Evolutionary conservation across 2,797 vertebrate species (phyloP), one percentile per base, ranked within the genome.

Genomic region (Phoxinus dragarum): DNA sequence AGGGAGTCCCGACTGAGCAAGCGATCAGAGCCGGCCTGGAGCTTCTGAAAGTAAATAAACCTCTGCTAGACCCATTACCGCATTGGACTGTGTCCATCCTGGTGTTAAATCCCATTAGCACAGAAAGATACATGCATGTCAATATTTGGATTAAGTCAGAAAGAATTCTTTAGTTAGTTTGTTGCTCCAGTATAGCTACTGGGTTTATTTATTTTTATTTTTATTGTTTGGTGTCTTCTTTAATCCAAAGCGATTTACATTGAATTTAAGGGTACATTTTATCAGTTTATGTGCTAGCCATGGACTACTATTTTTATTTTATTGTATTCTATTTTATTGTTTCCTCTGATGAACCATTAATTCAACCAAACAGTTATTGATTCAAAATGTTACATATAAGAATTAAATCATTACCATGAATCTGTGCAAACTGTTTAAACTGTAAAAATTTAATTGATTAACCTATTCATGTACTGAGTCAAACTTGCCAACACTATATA

Each of bases 21-120:
- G 98, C 98, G 88, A 99, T 99, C 91, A 95, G 98, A 90, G 98
- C 98, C 23, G 98, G 98, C 86, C 96, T 99, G 90, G 98, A 99
- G 87, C 95, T 99, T 69, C 96, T 99, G 54, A 99, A 99, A 97
- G 98, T 98, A 94, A 73, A 36, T 5, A 67, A 31, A 49, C n/a
- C n/a, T 67, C 16, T 36, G 31, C 16, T 36, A 73, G 69, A 2
- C 1, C 14, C 0, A 4, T 49, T 49, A 49, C 61, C 59, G 14
- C 27, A 7, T 31, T 64, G 12, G 31, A 76, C 23, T 38, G 40
- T 64, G 21, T 82, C 5, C 8, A 27, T 27, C 11, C 34, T 4
- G 72, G 2, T 52, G 17, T 16, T 17, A 40, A 80, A 52, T 12
- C 27, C n/a, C 34, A 11, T 76, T 76, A 67, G 44, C 12, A 44